These are phyloP conservation scores for Acyrthosiphon pisum DNA, from an alignment of 1,140 invertebrate genomes.

Conservation along the genomic window DNA sequence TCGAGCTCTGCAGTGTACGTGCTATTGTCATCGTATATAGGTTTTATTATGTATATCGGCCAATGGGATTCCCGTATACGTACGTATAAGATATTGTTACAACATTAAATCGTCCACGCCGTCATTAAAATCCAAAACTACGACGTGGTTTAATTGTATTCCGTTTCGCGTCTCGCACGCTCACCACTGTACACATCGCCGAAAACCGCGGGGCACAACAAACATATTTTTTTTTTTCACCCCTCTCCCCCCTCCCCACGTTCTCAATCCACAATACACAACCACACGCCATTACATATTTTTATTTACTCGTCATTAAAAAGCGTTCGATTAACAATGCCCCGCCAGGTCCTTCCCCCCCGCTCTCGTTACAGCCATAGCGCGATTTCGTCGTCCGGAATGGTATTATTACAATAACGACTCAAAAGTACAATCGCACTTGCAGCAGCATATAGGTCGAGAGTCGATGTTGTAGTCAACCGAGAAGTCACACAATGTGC, in stretches of 20 bases:
- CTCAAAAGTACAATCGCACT: background rate
- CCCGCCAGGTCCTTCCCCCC: background rate
- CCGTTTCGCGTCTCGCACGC: too few species aligned
- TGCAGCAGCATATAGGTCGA: background rate
- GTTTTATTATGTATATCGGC: background rate
- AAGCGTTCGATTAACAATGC: background rate
- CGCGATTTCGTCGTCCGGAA: background rate
- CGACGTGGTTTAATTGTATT: too few species aligned
- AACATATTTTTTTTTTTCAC: background rate
- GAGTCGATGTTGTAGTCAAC: background rate
- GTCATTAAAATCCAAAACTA: background rate
- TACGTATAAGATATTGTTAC: background rate
- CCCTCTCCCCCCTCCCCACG: too few species aligned
- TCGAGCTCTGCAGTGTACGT: background rate
- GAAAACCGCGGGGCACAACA: background rate
- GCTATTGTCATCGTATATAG: background rate
- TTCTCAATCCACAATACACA: background rate
- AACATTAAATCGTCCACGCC: background rate
- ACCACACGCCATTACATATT: background rate
- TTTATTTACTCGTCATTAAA: background rate
- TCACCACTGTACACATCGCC: too few species aligned
- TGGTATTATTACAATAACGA: background rate
- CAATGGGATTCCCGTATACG: too few species aligned
- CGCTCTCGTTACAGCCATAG: background rate
- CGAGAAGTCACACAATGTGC: background rate